Conservation (phyloP, 92 coral and sea anemone genomes). For the Umimayanthus chanpuru region DNA sequence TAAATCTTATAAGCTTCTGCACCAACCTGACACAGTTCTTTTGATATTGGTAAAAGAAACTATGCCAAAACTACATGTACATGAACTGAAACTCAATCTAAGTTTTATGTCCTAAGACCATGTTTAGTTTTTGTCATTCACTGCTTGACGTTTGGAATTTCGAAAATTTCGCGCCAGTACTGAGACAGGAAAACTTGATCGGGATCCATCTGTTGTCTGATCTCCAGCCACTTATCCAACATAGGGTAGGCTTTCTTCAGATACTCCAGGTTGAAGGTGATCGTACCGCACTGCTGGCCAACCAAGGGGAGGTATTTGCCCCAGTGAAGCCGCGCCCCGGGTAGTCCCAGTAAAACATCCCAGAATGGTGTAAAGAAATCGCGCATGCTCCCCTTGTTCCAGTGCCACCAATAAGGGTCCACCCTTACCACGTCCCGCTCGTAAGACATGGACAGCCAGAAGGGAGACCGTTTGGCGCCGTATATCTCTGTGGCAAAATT, state of each 20-base stretch:
- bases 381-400: slow-evolving; percentile 65
- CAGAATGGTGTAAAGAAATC: slow-evolving; percentile 63
- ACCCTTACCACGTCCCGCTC: slow-evolving; percentile 62
- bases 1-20: no score
- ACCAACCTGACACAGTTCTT: no score
- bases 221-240: slow-evolving; percentile 67
- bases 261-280: slow-evolving; percentile 65
- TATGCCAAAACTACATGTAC: no score
- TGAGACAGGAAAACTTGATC: slow-evolving; percentile 74
- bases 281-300: slow-evolving; percentile 62
- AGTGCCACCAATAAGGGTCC: slow-evolving; percentile 75
- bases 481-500: slow-evolving; percentile 77
- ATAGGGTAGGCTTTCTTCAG: slow-evolving; percentile 70
- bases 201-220: slow-evolving; percentile 66
- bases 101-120: neutral
- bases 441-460: slow-evolving; percentile 81
- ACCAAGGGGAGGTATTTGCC: slow-evolving; percentile 81
- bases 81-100: no score
- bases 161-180: slow-evolving; percentile 74
- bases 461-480: slow-evolving; percentile 69
- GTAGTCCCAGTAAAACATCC: slow-evolving; percentile 61
- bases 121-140: neutral
- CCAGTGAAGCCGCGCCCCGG: slow-evolving; percentile 80
- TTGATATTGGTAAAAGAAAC: no score
- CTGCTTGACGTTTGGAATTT: slow-evolving; percentile 31